phyloP scores from a whole-genome alignment of 2,113 vertebrate genomes.

The Silurus asotus region DNA sequence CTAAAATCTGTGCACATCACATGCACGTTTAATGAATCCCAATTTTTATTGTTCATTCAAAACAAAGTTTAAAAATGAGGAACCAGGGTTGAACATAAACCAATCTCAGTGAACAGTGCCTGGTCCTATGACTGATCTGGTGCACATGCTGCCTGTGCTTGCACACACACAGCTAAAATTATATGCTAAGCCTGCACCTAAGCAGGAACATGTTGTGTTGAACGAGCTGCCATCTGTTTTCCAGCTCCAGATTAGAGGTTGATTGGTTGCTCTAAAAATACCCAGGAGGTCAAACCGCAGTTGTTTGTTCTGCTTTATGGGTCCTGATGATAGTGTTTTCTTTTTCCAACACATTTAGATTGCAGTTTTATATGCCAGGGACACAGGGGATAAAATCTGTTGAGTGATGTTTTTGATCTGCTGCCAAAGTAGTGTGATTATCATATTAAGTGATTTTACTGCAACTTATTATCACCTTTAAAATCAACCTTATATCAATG shows the following conservation, averaged over 20 bases:
- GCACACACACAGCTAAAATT: not conserved
- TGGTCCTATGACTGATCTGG: not conserved
- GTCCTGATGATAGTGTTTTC: slow-evolving; percentile 13
- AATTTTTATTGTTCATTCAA: not conserved
- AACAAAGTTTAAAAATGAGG: not conserved
- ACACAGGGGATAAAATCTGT: not conserved
- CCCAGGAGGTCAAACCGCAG: slow-evolving; percentile 25
- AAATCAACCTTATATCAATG: not conserved
- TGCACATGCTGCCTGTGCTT: not conserved
- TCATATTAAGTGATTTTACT: slow-evolving; percentile 16
- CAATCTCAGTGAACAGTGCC: not conserved
- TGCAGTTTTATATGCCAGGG: not conserved
- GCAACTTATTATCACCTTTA: not conserved
- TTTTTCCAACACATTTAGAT: slow-evolving; percentile 21
- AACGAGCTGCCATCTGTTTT: slow-evolving; percentile 36
- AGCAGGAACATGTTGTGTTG: slow-evolving; percentile 23
- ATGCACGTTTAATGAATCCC: not conserved
- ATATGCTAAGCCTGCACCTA: slow-evolving; percentile 20
- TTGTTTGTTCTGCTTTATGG: slow-evolving; percentile 27
- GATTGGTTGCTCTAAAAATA: slow-evolving; percentile 37
- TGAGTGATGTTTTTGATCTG: slow-evolving; percentile 7
- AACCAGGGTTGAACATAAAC: not conserved
- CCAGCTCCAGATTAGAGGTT: slow-evolving; percentile 37
- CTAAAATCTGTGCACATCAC: not conserved
- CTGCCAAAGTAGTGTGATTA: slow-evolving; percentile 6